Base-by-base conservation (phyloP, 2,113 vertebrate species). In the Colius striatus region DNA sequence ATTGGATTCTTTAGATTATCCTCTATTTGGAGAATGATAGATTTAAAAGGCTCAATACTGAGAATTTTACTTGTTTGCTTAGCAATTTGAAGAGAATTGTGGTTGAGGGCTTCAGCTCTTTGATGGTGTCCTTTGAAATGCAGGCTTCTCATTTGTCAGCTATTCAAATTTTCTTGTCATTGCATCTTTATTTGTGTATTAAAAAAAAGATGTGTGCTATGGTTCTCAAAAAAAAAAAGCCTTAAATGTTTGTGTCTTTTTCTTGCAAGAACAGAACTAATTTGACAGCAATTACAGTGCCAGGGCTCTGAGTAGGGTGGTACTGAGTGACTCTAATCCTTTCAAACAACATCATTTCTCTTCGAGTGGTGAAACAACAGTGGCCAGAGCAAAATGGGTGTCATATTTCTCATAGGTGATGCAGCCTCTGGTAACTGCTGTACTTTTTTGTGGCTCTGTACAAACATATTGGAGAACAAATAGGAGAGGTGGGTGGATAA, bases 261-360 rank as follows among this genome's bases (percentile, higher is more conserved):
- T 89, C 58, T 66, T 73, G 68, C 53, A 55, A 30, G 87, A 95
- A 57, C 77, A 87, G 77, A 84, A 81, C 29, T 63, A 67, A 96
- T 94, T 72, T 87, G 93, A 89, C 70, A 84, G 81, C 84, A 89
- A 72, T 92, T 94, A 67, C 48, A 45, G 77, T 54, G 60, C 25
- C 17, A 29, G 80, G 30, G 91, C 72, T 92, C 50, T 48, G 67
- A 86, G 63, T 29, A 62, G 86, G 43, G 43, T 34, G 54, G 70
- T 62, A 43, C 13, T 1, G 11, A 71, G 43, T 0, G 2, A 29
- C 48, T 71, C 19, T 7, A 29, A 27, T 75, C 66, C 71, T 92
- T 90, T 58, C 67, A 61, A 62, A 61, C 21, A 70, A n/a, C 73
- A 77, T 91, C 80, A 5, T 34, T 87, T 94, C n/a, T 5, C 32